These are phyloP conservation scores for Chrysaora quinquecirrha DNA, from an alignment of 30 jellyfish, hydroid and myxozoan genomes.

Conservation along the genomic window DNA sequence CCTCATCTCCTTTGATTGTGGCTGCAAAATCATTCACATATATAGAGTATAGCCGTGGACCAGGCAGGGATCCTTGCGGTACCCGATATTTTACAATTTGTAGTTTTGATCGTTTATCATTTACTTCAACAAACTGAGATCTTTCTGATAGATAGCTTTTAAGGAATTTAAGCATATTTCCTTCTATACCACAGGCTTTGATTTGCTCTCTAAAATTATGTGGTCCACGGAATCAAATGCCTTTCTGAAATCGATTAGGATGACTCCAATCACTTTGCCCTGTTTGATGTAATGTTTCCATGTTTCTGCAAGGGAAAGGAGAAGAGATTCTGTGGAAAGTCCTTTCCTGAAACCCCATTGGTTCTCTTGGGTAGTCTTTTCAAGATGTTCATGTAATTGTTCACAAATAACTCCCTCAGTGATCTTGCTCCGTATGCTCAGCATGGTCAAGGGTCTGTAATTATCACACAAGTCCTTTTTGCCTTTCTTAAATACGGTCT, in stretches of 20 bases:
- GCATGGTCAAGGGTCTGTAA: constrained; percentile 40
- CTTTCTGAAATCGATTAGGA: constrained; percentile 34
- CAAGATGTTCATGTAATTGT: constrained; percentile 23
- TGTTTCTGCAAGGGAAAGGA: constrained; percentile 32
- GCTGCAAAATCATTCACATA: neutral
- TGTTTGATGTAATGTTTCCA: constrained; percentile 39
- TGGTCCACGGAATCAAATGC: constrained; percentile 40
- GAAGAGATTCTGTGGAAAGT: constrained; percentile 41
- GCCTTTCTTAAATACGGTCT: constrained; percentile 30
- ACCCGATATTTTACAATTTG: constrained; percentile 7
- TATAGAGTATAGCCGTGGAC: constrained; percentile 9
- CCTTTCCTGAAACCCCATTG: constrained; percentile 55
- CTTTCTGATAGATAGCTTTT: constrained; percentile 18
- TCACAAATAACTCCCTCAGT: constrained; percentile 16
- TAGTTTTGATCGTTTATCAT: neutral
- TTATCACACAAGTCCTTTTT: constrained; percentile 16
- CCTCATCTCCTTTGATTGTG: constrained; percentile 9
- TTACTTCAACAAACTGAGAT: constrained; percentile 24
- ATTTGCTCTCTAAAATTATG: neutral
- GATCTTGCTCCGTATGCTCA: constrained; percentile 45
- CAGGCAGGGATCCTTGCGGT: constrained; percentile 47
- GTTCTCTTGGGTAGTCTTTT: constrained; percentile 9
- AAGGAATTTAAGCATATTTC: constrained; percentile 1
- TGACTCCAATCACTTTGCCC: too few species aligned
- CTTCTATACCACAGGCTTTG: constrained; percentile 17